Percentiles rank a stretch among this genome's conserved stretches.
phyloP scores from a whole-genome alignment of 2,888 invertebrate species.

The Eugnorisma glareosa region DNA sequence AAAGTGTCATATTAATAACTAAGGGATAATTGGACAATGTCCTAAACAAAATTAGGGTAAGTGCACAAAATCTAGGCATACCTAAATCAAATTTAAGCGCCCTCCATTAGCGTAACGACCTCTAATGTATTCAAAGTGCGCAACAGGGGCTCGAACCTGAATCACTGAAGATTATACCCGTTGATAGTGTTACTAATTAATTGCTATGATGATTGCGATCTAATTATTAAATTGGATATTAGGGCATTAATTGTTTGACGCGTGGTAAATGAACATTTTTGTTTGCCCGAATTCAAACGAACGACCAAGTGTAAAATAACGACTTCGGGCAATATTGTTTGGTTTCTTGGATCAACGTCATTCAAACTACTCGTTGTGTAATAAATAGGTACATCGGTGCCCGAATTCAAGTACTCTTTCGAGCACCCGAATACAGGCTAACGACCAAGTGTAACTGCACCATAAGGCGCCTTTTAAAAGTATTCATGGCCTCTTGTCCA shows the following conservation, averaged over 20 bases:
- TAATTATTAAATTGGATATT: conserved; percentile 7
- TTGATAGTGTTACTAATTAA: conserved; percentile 48
- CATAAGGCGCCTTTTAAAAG: not conserved
- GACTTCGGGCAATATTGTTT: not conserved
- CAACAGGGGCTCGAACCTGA: conserved; percentile 42
- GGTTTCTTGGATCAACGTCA: not conserved
- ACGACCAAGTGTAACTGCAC: not conserved
- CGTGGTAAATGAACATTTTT: no score
- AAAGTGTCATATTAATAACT: not conserved
- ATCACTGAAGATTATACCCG: conserved; percentile 34
- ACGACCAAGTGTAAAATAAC: not conserved
- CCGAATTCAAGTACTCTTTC: not conserved
- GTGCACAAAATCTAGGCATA: conserved; percentile 35
- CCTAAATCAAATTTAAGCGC: conserved; percentile 54
- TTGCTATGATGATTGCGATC: conserved; percentile 20
- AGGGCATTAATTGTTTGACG: not conserved
- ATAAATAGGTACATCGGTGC: not conserved
- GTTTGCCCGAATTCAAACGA: not conserved
- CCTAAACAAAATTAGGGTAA: conserved; percentile 39
- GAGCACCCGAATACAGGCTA: not conserved
- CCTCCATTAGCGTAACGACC: conserved; percentile 52
- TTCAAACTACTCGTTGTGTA: not conserved
- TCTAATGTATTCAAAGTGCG: conserved; percentile 54
- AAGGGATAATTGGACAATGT: conserved; percentile 23
- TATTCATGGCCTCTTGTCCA: not conserved